Evolutionary conservation across 2,888 invertebrate genomes (phyloP).

Genomic region (Pemphredon lugubris): DNA sequence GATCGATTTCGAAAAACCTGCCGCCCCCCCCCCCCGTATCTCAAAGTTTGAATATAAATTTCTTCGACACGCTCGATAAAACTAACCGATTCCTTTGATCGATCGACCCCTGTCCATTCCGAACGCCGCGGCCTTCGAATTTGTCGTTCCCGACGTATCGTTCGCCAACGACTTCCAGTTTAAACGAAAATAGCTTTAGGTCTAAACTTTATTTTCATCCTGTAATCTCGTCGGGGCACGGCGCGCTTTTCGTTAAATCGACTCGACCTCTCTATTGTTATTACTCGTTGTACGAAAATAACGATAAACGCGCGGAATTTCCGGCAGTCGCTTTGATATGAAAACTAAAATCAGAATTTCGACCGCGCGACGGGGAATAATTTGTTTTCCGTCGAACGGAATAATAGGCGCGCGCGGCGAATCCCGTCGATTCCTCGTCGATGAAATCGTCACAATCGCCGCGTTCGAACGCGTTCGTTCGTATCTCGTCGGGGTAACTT

Average conservation of each 20-base stretch:
- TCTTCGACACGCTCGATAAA: no score
- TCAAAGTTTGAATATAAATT: no score
- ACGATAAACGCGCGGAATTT: not conserved
- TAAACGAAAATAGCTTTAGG: not conserved
- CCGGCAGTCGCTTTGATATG: not conserved
- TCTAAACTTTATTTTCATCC: not conserved
- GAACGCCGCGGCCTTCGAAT: not conserved
- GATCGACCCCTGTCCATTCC: not conserved
- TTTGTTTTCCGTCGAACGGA: not conserved
- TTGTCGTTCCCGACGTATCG: not conserved
- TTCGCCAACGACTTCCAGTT: no score
- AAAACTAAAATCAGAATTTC: not conserved
- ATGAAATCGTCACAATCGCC: slow-evolving; percentile 6
- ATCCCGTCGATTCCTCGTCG: not conserved
- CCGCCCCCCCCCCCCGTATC: no score
- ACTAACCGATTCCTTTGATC: no score
- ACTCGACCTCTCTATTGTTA: not conserved
- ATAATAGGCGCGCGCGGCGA: no score
- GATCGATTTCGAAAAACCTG: slow-evolving; percentile 29
- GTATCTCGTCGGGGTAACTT: slow-evolving; percentile 14
- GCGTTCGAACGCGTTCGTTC: slow-evolving; percentile 9
- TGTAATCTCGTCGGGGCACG: no score
- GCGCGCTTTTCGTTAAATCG: not conserved
- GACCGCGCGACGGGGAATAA: not conserved
- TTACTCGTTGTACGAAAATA: not conserved